phyloP scores from a whole-genome alignment of 2,113 vertebrate genomes.

The Sinocyclocheilus anophthalmus region DNA sequence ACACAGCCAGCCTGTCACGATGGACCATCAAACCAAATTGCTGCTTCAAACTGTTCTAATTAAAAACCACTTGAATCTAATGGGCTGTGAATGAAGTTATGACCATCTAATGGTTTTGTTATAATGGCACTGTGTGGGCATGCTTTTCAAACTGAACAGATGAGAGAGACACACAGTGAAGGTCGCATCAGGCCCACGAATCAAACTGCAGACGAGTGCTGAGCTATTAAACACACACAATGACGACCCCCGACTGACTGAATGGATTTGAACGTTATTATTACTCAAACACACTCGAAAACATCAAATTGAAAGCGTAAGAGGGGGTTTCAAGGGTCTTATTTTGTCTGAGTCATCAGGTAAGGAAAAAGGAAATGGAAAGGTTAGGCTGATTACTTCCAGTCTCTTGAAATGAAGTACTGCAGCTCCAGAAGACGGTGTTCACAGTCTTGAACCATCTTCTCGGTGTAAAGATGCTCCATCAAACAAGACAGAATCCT shows the following conservation, averaged over 20 bases:
- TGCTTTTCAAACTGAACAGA: constrained; percentile 25
- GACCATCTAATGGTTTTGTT: constrained; percentile 43
- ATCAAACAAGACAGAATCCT: constrained; percentile 97
- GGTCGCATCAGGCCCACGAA: constrained; percentile 8
- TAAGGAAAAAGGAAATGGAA: not conserved
- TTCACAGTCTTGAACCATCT: constrained; percentile 96
- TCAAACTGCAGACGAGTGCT: not conserved
- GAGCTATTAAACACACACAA: not conserved
- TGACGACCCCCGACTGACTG: not conserved
- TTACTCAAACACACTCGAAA: not conserved
- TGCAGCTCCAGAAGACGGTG: constrained; percentile 86
- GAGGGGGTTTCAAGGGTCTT: constrained; percentile 4
- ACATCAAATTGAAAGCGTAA: not conserved
- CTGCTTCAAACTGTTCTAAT: constrained; percentile 36
- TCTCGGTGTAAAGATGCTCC: constrained; percentile 97
- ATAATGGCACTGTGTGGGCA: constrained; percentile 22
- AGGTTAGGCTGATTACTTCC: constrained; percentile 86
- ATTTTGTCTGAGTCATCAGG: not conserved
- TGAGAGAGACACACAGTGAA: not conserved
- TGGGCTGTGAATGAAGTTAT: constrained; percentile 44
- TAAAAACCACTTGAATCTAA: constrained; percentile 52
- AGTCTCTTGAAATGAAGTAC: constrained; percentile 94
- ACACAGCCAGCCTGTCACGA: constrained; percentile 31
- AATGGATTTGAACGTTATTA: not conserved
- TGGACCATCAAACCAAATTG: constrained; percentile 43